Percentiles rank a stretch among this genome's conserved stretches.
Evolutionary conservation across 2,888 invertebrate species (phyloP).

Genomic region (Eurytoma californica): DNA sequence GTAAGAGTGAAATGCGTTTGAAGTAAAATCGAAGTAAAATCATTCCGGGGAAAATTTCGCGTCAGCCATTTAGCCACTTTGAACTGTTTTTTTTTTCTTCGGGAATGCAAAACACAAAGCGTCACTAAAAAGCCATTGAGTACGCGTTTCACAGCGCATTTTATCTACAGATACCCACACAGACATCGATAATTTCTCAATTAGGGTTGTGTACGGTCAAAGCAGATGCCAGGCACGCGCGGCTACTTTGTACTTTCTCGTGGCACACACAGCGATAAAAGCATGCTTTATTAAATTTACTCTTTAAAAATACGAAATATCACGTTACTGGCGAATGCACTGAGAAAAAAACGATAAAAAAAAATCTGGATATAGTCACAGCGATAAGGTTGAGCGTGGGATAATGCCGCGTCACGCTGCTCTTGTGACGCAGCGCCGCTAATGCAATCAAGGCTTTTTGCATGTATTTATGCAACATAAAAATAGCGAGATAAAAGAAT

Average conservation of each 20-base stretch:
- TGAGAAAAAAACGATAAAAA: slow-evolving; percentile 13
- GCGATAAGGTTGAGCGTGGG: slow-evolving; percentile 30
- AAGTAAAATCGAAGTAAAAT: slow-evolving; percentile 8
- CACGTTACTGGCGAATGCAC: slow-evolving; percentile 27
- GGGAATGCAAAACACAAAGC: slow-evolving; percentile 2
- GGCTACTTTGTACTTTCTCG: background rate
- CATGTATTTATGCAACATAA: slow-evolving; percentile 8
- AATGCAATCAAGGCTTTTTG: slow-evolving; percentile 22
- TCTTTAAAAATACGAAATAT: slow-evolving; percentile 22
- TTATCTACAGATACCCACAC: slow-evolving; percentile 4
- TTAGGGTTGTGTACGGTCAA: background rate
- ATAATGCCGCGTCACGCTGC: slow-evolving; percentile 13
- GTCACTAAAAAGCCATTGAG: slow-evolving; percentile 1
- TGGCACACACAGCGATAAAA: slow-evolving; percentile 10
- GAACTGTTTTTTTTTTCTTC: slow-evolving; percentile 14
- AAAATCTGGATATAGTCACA: slow-evolving; percentile 23
- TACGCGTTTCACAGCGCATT: background rate
- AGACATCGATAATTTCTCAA: background rate
- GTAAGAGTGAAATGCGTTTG: background rate
- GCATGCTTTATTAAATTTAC: slow-evolving; percentile 42
- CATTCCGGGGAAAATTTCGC: slow-evolving; percentile 30
- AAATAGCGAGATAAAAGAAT: slow-evolving; percentile 25
- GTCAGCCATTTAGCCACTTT: too few relatives aligned
- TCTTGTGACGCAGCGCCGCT: background rate
- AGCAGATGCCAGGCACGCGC: slow-evolving; percentile 38